Conservation (phyloP, 2,888 invertebrate genomes). For the Listrodromus nycthemerus region DNA sequence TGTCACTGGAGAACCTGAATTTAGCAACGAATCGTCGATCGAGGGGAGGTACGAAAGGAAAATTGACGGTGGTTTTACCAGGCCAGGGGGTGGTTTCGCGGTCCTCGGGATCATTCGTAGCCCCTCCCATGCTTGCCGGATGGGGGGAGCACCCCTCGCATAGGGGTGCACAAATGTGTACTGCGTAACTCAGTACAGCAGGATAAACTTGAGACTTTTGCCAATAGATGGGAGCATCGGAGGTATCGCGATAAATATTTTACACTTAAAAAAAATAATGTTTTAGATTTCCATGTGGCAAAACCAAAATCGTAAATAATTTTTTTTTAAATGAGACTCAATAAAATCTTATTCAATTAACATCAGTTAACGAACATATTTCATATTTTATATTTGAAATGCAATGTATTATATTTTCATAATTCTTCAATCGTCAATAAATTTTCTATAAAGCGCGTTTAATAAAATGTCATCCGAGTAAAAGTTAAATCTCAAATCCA, state of each 20-base stretch:
- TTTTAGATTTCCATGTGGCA: neutral
- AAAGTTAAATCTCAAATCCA: neutral
- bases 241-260: constrained; percentile 13
- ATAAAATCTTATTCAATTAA: neutral
- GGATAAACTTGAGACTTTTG: constrained; percentile 71
- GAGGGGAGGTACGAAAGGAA: constrained; percentile 73
- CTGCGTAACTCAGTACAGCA: constrained; percentile 58
- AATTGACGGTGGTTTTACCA: constrained; percentile 62
- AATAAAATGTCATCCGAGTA: neutral
- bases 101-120: constrained; percentile 64
- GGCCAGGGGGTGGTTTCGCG: constrained; percentile 67
- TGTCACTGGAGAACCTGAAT: constrained; percentile 43
- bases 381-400: neutral
- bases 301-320: neutral
- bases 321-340: neutral
- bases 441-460: neutral
- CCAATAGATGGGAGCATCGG: constrained; percentile 76
- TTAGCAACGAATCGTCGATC: constrained; percentile 65
- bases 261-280: neutral
- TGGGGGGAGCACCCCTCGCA: constrained; percentile 70
- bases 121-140: constrained; percentile 57
- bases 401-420: neutral
- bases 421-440: neutral
- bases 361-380: no score
- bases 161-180: constrained; percentile 78